Evolutionary conservation across 2,888 invertebrate genomes (phyloP).

Genomic region (Eupithecia insigniata): DNA sequence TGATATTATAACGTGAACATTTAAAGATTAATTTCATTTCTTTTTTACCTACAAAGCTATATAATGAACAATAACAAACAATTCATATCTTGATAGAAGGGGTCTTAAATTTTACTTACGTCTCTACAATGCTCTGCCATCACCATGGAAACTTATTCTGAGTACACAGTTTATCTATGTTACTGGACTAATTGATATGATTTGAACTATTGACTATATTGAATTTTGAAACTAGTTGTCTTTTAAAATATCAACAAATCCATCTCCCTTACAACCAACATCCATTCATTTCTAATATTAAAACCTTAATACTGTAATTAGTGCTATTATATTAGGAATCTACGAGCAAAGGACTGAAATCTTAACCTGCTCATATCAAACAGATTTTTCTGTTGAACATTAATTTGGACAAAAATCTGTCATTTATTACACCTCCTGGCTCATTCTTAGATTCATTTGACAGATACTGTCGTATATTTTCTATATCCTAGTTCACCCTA

Average conservation of each 20-base stretch:
- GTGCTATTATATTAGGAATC: constrained; percentile 47
- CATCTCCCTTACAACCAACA: constrained; percentile 33
- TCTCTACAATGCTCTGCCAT: constrained; percentile 26
- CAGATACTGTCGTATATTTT: constrained; percentile 11
- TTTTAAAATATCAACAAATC: constrained; percentile 56
- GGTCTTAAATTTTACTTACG: constrained; percentile 4
- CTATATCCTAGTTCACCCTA: constrained; percentile 26
- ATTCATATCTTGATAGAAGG: neutral
- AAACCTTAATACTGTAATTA: constrained; percentile 50
- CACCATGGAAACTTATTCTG: constrained; percentile 15
- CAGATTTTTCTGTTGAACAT: constrained; percentile 18
- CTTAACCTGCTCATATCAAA: constrained; percentile 14
- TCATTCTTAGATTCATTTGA: constrained; percentile 12
- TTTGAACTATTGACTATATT: constrained; percentile 70
- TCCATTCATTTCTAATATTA: constrained; percentile 40
- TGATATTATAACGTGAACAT: constrained; percentile 5
- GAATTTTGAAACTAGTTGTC: constrained; percentile 65
- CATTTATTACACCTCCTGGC: constrained; percentile 12
- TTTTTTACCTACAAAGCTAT: neutral
- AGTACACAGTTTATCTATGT: constrained; percentile 30
- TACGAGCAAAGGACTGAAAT: constrained; percentile 56
- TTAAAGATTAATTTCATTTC: neutral
- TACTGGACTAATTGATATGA: constrained; percentile 74
- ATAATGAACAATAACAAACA: neutral
- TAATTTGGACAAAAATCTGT: constrained; percentile 14